Conservation (phyloP, 2,888 invertebrate genomes). For the Gortyna flavago region DNA sequence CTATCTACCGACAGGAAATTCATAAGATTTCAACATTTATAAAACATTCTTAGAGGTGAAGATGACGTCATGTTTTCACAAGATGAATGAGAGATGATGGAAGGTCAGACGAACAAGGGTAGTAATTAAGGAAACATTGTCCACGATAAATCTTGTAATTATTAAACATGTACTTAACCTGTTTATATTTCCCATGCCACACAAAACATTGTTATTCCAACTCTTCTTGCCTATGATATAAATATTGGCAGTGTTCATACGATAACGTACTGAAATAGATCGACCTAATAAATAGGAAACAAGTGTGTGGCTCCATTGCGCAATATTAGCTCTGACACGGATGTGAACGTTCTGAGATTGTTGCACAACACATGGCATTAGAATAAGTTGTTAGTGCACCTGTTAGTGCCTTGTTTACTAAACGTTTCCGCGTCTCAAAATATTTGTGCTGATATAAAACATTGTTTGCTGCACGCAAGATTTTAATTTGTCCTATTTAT, state of each 20-base stretch:
- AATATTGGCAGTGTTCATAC: slow-evolving; percentile 80
- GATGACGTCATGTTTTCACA: slow-evolving; percentile 7
- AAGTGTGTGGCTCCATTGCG: slow-evolving; percentile 78
- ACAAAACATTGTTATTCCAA: slow-evolving; percentile 35
- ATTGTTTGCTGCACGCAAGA: not conserved
- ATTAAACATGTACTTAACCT: not conserved
- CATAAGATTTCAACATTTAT: slow-evolving; percentile 16
- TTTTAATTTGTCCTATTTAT: not conserved
- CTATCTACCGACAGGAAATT: slow-evolving; percentile 34
- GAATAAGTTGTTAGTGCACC: slow-evolving; percentile 68
- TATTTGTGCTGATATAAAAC: slow-evolving; percentile 27
- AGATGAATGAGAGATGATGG: not conserved
- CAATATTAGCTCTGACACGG: slow-evolving; percentile 76
- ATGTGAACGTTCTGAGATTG: slow-evolving; percentile 75
- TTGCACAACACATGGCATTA: slow-evolving; percentile 77
- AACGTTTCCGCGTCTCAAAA: slow-evolving; percentile 56
- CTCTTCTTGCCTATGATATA: slow-evolving; percentile 69
- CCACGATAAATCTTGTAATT: not conserved
- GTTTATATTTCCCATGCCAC: not conserved
- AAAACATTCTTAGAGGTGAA: not conserved
- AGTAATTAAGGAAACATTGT: not conserved
- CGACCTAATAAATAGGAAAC: slow-evolving; percentile 86
- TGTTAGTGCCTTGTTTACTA: slow-evolving; percentile 63
- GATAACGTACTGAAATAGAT: slow-evolving; percentile 83
- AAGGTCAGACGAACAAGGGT: not conserved